Percentiles rank a stretch among this genome's conserved stretches.
Evolutionary conservation across 2,888 invertebrate species (phyloP).

Genomic region (Drosophila helvetica): DNA sequence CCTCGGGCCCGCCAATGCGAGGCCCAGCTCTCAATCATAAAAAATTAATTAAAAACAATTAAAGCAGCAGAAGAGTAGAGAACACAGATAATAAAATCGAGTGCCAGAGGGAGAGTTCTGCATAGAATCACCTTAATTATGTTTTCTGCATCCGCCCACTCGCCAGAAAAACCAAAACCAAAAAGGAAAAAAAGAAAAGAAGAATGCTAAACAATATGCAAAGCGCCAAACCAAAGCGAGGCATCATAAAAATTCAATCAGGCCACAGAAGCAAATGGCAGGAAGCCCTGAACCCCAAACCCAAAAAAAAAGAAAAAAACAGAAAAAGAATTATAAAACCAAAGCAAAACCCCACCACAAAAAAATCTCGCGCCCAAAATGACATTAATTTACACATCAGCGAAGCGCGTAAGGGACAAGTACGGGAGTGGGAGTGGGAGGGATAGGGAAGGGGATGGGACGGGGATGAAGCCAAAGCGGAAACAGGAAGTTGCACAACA

Average conservation of each 20-base stretch:
- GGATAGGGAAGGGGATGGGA: background rate
- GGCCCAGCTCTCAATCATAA: conserved; percentile 48
- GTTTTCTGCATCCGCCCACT: conserved; percentile 55
- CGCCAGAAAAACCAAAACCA: background rate
- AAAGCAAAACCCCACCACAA: conserved; percentile 59
- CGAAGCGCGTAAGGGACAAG: conserved; percentile 56
- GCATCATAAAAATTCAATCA: conserved; percentile 78
- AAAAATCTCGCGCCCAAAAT: conserved; percentile 69
- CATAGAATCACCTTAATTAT: conserved; percentile 79
- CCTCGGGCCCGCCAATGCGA: background rate
- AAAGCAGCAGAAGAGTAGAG: conserved; percentile 51
- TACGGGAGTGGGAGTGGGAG: background rate
- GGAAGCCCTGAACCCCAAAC: conserved; percentile 40
- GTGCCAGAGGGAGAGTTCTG: conserved; percentile 52
- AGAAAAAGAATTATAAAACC: conserved; percentile 31
- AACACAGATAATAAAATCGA: conserved; percentile 52
- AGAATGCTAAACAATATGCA: conserved; percentile 50
- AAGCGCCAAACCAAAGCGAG: conserved; percentile 54
- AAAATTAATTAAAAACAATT: conserved; percentile 79
- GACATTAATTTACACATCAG: conserved; percentile 79
- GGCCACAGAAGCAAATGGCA: conserved; percentile 46
- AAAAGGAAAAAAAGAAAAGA: background rate
- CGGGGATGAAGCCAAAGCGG: conserved; percentile 2
- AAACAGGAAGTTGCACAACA: conserved; percentile 58
- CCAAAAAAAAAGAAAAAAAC: conserved; percentile 11